Evolutionary conservation across 1,140 invertebrate genomes (phyloP), one percentile per base, ranked within the genome.

Genomic region (Dermatophagoides farinae): DNA sequence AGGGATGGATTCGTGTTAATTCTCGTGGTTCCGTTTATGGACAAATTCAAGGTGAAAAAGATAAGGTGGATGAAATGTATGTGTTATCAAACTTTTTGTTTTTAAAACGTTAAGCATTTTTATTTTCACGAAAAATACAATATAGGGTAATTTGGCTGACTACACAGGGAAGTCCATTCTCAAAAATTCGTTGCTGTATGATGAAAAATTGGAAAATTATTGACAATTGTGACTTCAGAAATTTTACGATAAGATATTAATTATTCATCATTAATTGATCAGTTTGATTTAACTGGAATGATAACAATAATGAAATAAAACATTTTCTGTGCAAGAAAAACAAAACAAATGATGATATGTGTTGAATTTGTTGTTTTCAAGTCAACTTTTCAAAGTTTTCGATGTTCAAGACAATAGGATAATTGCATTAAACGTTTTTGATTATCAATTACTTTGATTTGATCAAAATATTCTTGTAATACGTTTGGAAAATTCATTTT

Each of bases 1-100:
- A 78, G 37, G 88, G 88, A n/a, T 91, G 87, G 87, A 82, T 90
- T 57, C 89, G 89, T 70, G 88, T 88, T 68, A 82, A 80, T n/a
- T 86, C 83, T 70, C 78, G 77, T 63, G 86, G 86, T 31, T 86
- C 86, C 10, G 84, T 90, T 52, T 75, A 86, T 0, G 88, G 88
- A 22, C 86, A 87, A 72, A 78, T 90, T 70, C 84, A 91, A 73
- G 88, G 88, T 23, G 75, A 75, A 16, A 85, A 84, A 69, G 73
- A 78, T 9, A 77, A 80, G 63, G 74, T 90, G 59, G 83, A 89
- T 70, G 80, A 85, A 70, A 85, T 90, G 88, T 89, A 76, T 81
- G 83, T 47, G 10, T 53, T 11, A 6, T 39, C 8, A 61, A 12
- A 39, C 8, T 46, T 31, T 16, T 20, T 25, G 20, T 22, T 16